These are phyloP conservation scores for Aurelia sp. DNA, from an alignment of 30 jellyfish, hydroid and myxozoan genomes.

Conservation along the genomic window DNA sequence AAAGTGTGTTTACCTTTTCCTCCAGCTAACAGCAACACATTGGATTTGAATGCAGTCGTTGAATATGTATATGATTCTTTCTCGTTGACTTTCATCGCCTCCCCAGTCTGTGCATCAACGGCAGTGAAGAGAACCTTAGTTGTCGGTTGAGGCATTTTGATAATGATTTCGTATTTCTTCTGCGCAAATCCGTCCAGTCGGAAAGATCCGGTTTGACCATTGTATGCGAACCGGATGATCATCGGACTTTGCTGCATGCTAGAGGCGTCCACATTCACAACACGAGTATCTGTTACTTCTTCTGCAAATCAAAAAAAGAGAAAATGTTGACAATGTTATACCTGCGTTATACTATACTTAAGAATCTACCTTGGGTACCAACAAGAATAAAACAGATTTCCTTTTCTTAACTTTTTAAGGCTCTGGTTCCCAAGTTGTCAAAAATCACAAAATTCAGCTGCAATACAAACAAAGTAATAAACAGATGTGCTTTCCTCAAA, in stretches of 20 bases:
- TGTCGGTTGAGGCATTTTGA: constrained; percentile 12
- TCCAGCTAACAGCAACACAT: constrained; percentile 37
- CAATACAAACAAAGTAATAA: too few species aligned
- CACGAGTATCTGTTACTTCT: constrained; percentile 8
- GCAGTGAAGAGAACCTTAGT: constrained; percentile 35
- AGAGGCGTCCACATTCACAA: constrained; percentile 15
- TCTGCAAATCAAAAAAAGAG: constrained; percentile 12
- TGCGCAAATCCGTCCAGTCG: constrained; percentile 8
- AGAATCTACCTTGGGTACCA: too few species aligned
- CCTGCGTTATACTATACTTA: too few species aligned
- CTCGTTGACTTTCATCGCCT: constrained; percentile 32
- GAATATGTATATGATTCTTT: neutral
- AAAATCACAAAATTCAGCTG: too few species aligned
- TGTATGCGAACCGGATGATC: constrained; percentile 23
- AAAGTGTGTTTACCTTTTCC: neutral
- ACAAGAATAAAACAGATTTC: too few species aligned
- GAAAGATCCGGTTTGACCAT: neutral
- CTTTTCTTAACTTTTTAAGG: too few species aligned
- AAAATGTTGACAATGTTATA: too few species aligned
- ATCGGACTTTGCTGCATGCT: constrained; percentile 18
- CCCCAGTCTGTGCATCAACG: constrained; percentile 22
- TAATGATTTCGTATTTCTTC: constrained; percentile 16
- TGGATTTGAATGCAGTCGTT: constrained; percentile 24
- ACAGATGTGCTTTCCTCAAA: too few species aligned
- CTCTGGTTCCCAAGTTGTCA: too few species aligned